Evolutionary conservation across 2,113 vertebrate species (phyloP), one percentile per base, ranked within the genome.

Genomic region (Otocyon megalotis): DNA sequence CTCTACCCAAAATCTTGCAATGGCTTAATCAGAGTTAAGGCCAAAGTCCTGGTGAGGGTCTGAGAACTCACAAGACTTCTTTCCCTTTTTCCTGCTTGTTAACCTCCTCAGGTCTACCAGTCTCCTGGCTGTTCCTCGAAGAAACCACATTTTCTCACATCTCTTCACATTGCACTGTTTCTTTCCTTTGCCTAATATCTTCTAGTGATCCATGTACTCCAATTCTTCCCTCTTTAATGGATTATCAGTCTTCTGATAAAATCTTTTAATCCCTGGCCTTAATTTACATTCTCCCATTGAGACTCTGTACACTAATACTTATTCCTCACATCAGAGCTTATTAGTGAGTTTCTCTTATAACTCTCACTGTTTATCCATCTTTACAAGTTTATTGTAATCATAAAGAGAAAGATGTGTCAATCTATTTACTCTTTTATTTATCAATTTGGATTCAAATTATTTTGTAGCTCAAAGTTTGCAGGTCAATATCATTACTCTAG

Each of bases 311-410:
- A 86, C 11, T 60, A 90, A 86, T 54, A 86, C 2, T 3, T 85
- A 2, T 65, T 79, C 30, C 1, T 56, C 30, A 85, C 2, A 22
- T 26, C 56, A 10, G 16, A 5, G 3, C 10, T 84, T 28, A 54
- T 60, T 94, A 88, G 58, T 88, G 26, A 43, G 85, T 85, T 97
- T 77, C 37, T 90, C 65, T 88, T 35, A 35, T 26, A 69, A 80
- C 22, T 87, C 12, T 86, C 50, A 58, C 7, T 15, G 28, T 54
- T 87, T 37, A n/a, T 24, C 22, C 10, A n/a, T 10, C 71, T 88
- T 88, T 19, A 71, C 2, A 53, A 88, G 5, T 88, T 62, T 71
- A 60, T 83, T 22, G 2, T 88, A 4, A 88, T 35, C 22, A 79
- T n/a, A 79, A 28, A 74, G 2, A 24, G 19, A 76, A 7, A 60